Conservation (phyloP, 2,797 vertebrate genomes). For the Urophycis tenuis region DNA sequence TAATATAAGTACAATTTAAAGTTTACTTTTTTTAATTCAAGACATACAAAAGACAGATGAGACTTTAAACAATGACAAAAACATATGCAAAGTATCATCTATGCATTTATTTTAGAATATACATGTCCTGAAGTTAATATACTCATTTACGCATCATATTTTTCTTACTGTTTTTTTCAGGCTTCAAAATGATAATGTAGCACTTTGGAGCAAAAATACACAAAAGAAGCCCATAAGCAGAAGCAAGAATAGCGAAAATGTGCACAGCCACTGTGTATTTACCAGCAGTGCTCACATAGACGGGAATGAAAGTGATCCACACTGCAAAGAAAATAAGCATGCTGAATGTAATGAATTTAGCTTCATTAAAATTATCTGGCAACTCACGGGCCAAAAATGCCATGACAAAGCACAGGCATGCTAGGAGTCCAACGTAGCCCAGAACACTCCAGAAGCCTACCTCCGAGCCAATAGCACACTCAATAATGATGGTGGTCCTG, state of each 20-base stretch:
- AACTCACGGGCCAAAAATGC: slow-evolving; percentile 68
- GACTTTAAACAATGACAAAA: not conserved
- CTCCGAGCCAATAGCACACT: slow-evolving; percentile 64
- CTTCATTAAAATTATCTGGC: slow-evolving; percentile 70
- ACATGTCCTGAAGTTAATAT: not conserved
- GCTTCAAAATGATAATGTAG: slow-evolving; percentile 63
- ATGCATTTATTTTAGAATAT: not conserved
- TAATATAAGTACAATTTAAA: too few species aligned
- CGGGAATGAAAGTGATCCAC: slow-evolving; percentile 70
- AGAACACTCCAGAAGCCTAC: slow-evolving; percentile 66
- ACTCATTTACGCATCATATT: slow-evolving; percentile 53
- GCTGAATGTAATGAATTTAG: slow-evolving; percentile 71
- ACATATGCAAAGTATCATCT: not conserved
- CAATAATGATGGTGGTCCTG: slow-evolving; percentile 56
- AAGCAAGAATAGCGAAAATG: slow-evolving; percentile 69
- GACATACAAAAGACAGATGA: not conserved
- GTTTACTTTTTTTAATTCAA: not conserved
- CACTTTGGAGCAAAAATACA: slow-evolving; percentile 71
- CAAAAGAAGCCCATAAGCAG: slow-evolving; percentile 63
- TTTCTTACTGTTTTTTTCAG: slow-evolving; percentile 62
- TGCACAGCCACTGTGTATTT: slow-evolving; percentile 69
- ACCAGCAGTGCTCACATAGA: slow-evolving; percentile 67
- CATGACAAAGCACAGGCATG: slow-evolving; percentile 63
- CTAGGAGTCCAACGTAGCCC: slow-evolving; percentile 66
- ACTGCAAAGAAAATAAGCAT: slow-evolving; percentile 73